Evolutionary conservation across 2,888 invertebrate genomes (phyloP).

Genomic region (Stenurella melanura): DNA sequence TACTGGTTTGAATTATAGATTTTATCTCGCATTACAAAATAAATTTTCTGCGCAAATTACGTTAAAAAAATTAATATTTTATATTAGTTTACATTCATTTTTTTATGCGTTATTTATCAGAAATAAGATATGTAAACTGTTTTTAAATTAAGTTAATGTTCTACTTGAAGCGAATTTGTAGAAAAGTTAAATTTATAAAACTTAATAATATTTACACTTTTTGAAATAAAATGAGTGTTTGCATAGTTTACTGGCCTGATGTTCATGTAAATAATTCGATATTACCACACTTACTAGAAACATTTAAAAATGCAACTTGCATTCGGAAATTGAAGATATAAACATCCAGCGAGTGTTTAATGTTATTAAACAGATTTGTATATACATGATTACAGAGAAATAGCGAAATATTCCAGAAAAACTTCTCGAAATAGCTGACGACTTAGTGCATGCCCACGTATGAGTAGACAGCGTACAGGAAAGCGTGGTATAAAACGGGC

Average conservation of each 20-base stretch:
- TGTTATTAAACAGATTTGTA: conserved; percentile 6
- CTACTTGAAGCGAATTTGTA: background rate
- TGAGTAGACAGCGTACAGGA: too few species aligned
- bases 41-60: conserved; percentile 20
- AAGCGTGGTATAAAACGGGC: too few species aligned
- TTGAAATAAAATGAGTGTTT: background rate
- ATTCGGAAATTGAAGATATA: conserved; percentile 7
- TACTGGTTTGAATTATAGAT: background rate
- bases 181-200: background rate
- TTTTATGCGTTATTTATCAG: conserved; percentile 12
- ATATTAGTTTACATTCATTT: conserved; percentile 24
- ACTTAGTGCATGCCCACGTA: too few species aligned
- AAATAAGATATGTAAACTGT: conserved; percentile 8
- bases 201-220: conserved; percentile 10
- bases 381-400: background rate
- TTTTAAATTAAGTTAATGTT: background rate
- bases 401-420: background rate
- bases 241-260: background rate
- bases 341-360: background rate
- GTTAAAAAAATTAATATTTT: conserved; percentile 16
- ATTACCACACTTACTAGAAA: conserved; percentile 2
- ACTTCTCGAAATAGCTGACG: background rate
- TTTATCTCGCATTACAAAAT: conserved; percentile 24
- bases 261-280: conserved; percentile 3
- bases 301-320: conserved; percentile 7